Evolutionary conservation across 2,113 vertebrate species (phyloP).

Genomic region (Cygnus atratus): DNA sequence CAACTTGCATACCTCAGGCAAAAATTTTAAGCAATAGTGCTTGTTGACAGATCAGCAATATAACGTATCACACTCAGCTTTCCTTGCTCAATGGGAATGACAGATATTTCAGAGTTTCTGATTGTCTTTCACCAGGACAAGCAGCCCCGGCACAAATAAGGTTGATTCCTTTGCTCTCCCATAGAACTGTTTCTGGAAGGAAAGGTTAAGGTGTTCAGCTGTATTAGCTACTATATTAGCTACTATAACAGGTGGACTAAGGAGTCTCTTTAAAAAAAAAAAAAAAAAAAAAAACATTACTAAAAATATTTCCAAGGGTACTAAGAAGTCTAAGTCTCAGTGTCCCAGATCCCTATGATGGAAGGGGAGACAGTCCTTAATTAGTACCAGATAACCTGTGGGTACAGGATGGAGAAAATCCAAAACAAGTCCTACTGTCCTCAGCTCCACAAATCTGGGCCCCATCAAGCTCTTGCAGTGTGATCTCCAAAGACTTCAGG

Average conservation of each 20-base stretch:
- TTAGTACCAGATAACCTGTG: neutral
- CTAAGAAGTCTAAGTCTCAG: neutral
- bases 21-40: neutral
- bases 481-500: neutral
- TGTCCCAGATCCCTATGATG: neutral
- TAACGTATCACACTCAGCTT: neutral
- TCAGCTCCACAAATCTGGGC: neutral
- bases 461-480: neutral
- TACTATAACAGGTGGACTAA: neutral
- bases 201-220: neutral
- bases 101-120: neutral
- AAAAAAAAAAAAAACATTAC: neutral
- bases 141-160: neutral
- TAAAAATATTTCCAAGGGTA: neutral
- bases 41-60: neutral
- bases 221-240: neutral
- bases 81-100: neutral
- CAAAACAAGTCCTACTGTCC: neutral
- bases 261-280: neutral
- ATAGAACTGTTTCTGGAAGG: neutral
- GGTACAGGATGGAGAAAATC: neutral
- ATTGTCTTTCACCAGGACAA: neutral
- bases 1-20: neutral
- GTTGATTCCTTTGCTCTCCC: neutral
- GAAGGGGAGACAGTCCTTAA: neutral